Base-by-base conservation (phyloP, 1,140 invertebrate species). In the Bombus haemorrhoidalis region DNA sequence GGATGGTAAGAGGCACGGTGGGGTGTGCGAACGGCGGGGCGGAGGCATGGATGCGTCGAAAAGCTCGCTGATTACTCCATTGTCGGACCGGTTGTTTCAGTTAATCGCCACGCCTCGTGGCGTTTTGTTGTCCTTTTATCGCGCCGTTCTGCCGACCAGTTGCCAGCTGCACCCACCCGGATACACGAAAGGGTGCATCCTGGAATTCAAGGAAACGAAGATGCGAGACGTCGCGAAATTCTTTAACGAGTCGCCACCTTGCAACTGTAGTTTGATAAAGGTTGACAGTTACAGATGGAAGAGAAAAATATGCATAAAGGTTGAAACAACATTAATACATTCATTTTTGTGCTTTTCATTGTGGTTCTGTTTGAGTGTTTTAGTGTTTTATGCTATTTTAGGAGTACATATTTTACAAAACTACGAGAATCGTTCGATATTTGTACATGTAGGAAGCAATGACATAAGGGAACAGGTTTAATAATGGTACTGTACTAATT, bases 11-110 rank as follows among this genome's bases (percentile, higher is more conserved):
- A 74, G 79, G 39, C 75, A 47, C 43, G 57, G 37, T 41, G 59
- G 78, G 69, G 59, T 59, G 69, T 69, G 39, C 39, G 81, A 57
- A 43, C 66, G 80, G 76, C 66, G 81, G 72, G 43, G 25, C 12
- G 47, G 59, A 57, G 77, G 53, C n/a, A 80, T 62, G 83, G 76
- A 68, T 79, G 83, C 88, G 86, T 89, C 89, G 92, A 93, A 93
- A 94, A 93, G 93, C 93, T 88, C 88, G 83, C 91, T 94, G 93
- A 94, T 94, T 94, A 93, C 93, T 86, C 91, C 91, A 94, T 94
- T 94, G 93, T 94, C 85, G 82, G 9, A 59, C 76, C 82, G 91
- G 90, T 93, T 93, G 93, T 93, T 93, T 93, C 93, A 90, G 91
- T 93, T 93, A 93, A 93, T 94, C 93, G 92, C 77, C 84, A 91